A percentile compares a stretch with the other conserved stretches of the same genome.
Evolutionary conservation across 2,888 invertebrate genomes (phyloP).

Genomic region (Drosophila hamatofila): DNA sequence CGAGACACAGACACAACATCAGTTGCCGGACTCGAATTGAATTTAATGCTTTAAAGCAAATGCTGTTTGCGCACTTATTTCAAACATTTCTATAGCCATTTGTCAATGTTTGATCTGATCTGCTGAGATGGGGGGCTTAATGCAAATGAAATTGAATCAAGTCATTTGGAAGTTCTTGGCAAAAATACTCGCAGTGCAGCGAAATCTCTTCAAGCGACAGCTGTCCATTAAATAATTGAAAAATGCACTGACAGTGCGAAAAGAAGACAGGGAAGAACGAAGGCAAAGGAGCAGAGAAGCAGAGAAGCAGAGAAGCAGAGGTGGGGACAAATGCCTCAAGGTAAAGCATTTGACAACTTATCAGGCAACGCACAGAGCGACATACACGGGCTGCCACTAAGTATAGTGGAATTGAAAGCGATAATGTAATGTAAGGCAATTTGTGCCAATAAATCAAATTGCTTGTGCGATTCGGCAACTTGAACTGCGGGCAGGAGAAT

Average conservation of each 20-base stretch:
- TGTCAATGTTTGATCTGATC: constrained; percentile 48
- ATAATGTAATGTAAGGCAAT: constrained; percentile 76
- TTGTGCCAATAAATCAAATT: constrained; percentile 79
- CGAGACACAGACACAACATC: constrained; percentile 15
- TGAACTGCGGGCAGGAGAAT: constrained; percentile 26
- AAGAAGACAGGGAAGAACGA: not conserved
- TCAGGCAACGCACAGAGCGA: constrained; percentile 30
- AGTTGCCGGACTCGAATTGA: constrained; percentile 4
- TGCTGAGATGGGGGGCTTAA: constrained; percentile 17
- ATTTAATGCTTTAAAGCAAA: constrained; percentile 33
- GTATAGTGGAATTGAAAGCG: constrained; percentile 63
- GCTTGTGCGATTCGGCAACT: constrained; percentile 42
- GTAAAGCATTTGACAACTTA: constrained; percentile 44
- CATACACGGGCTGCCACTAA: constrained; percentile 21
- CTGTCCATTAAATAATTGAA: constrained; percentile 65
- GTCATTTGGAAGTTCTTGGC: constrained; percentile 42
- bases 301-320: not conserved
- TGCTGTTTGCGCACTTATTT: constrained; percentile 53
- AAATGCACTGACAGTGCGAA: constrained; percentile 49
- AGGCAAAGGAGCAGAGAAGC: not conserved
- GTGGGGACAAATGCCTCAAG: constrained; percentile 35
- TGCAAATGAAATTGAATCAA: constrained; percentile 58
- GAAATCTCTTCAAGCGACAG: constrained; percentile 14
- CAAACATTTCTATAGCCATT: constrained; percentile 45
- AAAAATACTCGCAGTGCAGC: constrained; percentile 47